Conservation (phyloP, 2,113 vertebrate species). For the Vireo altiloquus region DNA sequence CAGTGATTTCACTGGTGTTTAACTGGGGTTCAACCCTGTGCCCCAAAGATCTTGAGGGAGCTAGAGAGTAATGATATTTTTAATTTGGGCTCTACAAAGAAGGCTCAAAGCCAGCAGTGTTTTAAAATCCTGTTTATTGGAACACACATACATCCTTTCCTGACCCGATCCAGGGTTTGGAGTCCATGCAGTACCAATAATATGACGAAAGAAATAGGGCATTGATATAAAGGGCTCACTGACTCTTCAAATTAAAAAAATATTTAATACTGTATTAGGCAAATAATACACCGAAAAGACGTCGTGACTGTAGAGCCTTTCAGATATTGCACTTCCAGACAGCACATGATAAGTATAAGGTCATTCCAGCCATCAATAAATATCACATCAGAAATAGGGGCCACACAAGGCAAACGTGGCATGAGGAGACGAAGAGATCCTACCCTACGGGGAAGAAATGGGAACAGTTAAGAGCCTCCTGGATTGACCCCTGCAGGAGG, state of each 20-base stretch:
- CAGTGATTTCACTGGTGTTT: not conserved
- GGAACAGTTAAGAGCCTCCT: constrained; percentile 55
- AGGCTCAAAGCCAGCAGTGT: constrained; percentile 25
- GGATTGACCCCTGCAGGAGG: constrained; percentile 19
- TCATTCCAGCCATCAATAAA: constrained; percentile 73
- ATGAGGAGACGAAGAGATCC: constrained; percentile 65
- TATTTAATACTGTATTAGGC: constrained; percentile 59
- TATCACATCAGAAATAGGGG: constrained; percentile 70
- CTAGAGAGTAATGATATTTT: not conserved
- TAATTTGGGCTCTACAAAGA: constrained; percentile 15
- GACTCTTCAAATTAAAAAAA: constrained; percentile 71
- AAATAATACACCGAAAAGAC: constrained; percentile 55
- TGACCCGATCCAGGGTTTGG: constrained; percentile 61
- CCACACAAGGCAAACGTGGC: constrained; percentile 73
- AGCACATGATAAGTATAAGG: constrained; percentile 68
- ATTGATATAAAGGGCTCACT: constrained; percentile 60
- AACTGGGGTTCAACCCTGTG: not conserved
- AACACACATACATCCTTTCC: constrained; percentile 65
- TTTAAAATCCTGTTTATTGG: constrained; percentile 79
- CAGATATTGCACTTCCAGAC: constrained; percentile 73
- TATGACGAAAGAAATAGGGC: constrained; percentile 51
- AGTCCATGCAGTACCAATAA: constrained; percentile 70
- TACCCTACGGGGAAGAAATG: constrained; percentile 63
- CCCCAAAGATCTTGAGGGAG: not conserved
- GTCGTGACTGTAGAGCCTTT: constrained; percentile 61